These are phyloP conservation scores for Philaethria dido DNA, from an alignment of 2,888 invertebrate genomes.

Conservation along the genomic window DNA sequence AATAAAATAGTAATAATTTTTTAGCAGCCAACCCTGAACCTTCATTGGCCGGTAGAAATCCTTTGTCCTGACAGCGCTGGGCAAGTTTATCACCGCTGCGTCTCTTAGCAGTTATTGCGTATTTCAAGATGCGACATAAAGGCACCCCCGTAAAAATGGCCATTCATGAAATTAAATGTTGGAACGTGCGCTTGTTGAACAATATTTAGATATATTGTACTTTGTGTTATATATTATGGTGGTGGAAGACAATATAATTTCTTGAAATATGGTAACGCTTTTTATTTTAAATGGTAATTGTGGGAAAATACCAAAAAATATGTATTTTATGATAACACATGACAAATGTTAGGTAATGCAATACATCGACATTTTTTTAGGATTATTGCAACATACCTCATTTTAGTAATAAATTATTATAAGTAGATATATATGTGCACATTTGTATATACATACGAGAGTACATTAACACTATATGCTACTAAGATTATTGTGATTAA, in stretches of 20 bases:
- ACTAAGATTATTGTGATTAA: no score
- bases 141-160: constrained; percentile 46
- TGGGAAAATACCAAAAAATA: neutral
- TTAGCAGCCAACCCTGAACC: constrained; percentile 46
- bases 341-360: no score
- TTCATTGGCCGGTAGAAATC: constrained; percentile 58
- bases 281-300: neutral
- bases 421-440: no score
- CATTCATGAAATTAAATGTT: constrained; percentile 61
- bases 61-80: constrained; percentile 67
- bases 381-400: no score
- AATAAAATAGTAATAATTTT: neutral
- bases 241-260: neutral
- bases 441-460: no score
- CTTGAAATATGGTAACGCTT: neutral
- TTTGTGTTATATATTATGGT: neutral
- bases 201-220: constrained; percentile 31
- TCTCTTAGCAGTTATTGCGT: constrained; percentile 72
- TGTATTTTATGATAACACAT: no score
- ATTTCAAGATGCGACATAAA: constrained; percentile 46
- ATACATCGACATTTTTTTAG: no score
- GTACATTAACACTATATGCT: no score
- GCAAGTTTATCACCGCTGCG: constrained; percentile 66
- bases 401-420: no score
- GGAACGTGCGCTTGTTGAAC: constrained; percentile 49